Conservation (phyloP, 1,140 invertebrate species). For the Riptortus pedestris region DNA sequence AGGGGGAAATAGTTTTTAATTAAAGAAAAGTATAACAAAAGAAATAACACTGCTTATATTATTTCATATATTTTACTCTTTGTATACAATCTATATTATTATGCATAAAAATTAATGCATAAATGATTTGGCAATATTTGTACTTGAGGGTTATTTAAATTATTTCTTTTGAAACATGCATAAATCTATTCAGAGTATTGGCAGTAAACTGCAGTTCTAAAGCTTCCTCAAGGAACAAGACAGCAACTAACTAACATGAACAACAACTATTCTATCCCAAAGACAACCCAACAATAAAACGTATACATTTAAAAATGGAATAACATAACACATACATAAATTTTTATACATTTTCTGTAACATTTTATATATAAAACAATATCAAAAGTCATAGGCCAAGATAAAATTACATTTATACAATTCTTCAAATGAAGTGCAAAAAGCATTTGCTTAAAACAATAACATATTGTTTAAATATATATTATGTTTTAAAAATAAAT, state of each 20-base stretch:
- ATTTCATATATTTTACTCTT: slow-evolving; percentile 6
- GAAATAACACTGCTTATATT: too few species aligned
- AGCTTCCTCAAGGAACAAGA: slow-evolving; percentile 18
- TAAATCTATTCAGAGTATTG: slow-evolving; percentile 14
- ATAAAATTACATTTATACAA: not conserved
- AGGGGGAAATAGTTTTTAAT: too few species aligned
- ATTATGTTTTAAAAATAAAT: not conserved
- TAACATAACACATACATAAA: slow-evolving; percentile 10
- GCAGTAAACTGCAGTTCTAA: slow-evolving; percentile 9
- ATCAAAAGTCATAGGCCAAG: slow-evolving; percentile 1
- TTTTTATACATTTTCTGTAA: not conserved
- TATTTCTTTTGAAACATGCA: slow-evolving; percentile 14
- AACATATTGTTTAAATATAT: not conserved
- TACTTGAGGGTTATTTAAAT: slow-evolving; percentile 14
- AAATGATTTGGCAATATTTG: slow-evolving; percentile 15
- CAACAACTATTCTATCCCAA: slow-evolving; percentile 9
- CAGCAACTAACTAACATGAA: slow-evolving; percentile 2
- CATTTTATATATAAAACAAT: slow-evolving; percentile 1
- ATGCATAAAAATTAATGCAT: slow-evolving; percentile 7
- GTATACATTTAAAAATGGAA: slow-evolving; percentile 15
- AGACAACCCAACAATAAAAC: slow-evolving; percentile 16
- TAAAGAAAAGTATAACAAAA: too few species aligned
- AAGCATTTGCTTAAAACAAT: not conserved
- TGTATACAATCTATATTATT: not conserved
- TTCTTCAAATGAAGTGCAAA: not conserved